phyloP scores from a whole-genome alignment of 2,888 invertebrate species.

The Hyles lineata region DNA sequence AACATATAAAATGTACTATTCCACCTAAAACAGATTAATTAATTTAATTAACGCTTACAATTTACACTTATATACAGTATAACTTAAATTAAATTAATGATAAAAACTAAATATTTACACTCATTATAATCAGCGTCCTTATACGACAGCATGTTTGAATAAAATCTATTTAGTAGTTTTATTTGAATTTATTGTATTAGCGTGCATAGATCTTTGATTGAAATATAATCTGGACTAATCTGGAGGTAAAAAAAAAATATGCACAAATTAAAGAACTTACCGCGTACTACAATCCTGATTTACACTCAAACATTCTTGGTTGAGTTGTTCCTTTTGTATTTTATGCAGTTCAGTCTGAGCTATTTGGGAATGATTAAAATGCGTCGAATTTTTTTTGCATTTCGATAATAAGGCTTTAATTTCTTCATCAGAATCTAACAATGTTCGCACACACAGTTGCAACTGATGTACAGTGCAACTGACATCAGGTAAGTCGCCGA shows the following conservation, averaged over 20 bases:
- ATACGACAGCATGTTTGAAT: no score
- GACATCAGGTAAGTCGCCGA: conserved; percentile 40
- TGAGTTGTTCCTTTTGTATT: conserved; percentile 45
- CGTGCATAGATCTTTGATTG: conserved; percentile 26
- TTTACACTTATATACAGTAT: conserved; percentile 30
- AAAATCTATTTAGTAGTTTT: no score
- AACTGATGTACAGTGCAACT: conserved; percentile 45
- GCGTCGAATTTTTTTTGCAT: conserved; percentile 43
- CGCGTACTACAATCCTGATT: conserved; percentile 37
- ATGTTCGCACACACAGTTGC: conserved; percentile 34
- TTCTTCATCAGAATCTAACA: conserved; percentile 41
- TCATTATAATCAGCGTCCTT: no score
- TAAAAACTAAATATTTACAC: no score
- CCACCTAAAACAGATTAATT: conserved; percentile 32
- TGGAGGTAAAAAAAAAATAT: conserved; percentile 27
- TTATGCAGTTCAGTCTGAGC: conserved; percentile 42
- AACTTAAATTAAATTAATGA: conserved; percentile 30
- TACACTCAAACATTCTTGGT: conserved; percentile 37
- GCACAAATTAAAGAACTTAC: conserved; percentile 35
- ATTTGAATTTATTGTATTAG: conserved; percentile 32
- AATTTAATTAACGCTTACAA: conserved; percentile 32
- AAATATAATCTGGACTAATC: conserved; percentile 20
- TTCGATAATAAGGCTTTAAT: conserved; percentile 41
- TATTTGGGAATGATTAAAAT: conserved; percentile 44
- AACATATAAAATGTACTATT: conserved; percentile 36